These are phyloP conservation scores for Fulmarus glacialis DNA, from an alignment of 2,113 vertebrate species.

Conservation along the genomic window DNA sequence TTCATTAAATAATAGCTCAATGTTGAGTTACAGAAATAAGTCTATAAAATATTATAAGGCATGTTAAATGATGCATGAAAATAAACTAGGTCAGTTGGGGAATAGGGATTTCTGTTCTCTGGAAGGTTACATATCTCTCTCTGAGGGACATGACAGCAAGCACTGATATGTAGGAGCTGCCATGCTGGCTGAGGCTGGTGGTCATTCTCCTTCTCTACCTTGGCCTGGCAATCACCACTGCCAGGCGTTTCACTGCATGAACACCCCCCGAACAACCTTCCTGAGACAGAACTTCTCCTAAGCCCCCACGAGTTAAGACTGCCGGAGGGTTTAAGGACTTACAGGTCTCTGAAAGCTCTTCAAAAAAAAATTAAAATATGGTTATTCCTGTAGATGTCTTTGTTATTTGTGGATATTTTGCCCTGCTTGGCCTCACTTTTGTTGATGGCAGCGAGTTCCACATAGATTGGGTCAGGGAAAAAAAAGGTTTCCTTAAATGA, in stretches of 20 bases:
- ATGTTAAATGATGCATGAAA: neutral
- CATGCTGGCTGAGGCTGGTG: neutral
- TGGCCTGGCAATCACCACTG: neutral
- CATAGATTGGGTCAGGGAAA: neutral
- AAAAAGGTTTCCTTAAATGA: neutral
- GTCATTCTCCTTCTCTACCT: neutral
- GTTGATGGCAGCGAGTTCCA: neutral
- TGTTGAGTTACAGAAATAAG: neutral
- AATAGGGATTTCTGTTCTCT: neutral
- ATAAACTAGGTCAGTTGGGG: neutral
- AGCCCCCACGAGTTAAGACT: neutral
- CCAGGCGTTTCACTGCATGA: neutral
- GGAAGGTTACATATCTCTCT: neutral
- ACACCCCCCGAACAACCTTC: neutral
- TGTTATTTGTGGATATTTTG: neutral
- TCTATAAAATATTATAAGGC: neutral
- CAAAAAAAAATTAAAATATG: neutral
- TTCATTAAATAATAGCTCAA: constrained; percentile 4
- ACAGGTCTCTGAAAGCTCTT: neutral
- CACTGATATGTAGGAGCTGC: neutral
- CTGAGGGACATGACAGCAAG: neutral
- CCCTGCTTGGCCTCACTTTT: neutral
- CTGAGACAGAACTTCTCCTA: neutral
- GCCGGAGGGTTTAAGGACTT: neutral
- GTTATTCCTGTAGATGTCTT: neutral